These are phyloP conservation scores for Morone saxatilis DNA, from an alignment of 2,113 vertebrate genomes.

Conservation along the genomic window DNA sequence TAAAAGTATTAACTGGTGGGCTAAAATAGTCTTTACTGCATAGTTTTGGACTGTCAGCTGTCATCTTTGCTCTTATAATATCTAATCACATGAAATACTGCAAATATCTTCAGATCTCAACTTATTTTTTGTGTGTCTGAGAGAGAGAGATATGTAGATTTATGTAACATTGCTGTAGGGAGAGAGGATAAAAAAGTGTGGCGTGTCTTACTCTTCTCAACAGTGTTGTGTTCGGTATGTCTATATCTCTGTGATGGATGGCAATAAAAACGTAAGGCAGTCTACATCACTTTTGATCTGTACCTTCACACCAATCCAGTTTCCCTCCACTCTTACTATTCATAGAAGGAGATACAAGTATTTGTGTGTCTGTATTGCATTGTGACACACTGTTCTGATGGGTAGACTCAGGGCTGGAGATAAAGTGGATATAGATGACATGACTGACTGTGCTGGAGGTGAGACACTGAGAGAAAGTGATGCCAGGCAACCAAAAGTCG, in stretches of 20 bases:
- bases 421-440: slow-evolving; percentile 73
- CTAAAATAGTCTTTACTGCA: not conserved
- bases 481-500: slow-evolving; percentile 51
- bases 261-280: slow-evolving; percentile 55
- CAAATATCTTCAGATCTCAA: slow-evolving; percentile 28
- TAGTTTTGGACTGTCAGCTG: slow-evolving; percentile 24
- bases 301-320: slow-evolving; percentile 41
- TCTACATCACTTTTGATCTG: slow-evolving; percentile 69
- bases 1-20: not conserved
- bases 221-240: slow-evolving; percentile 28
- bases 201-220: slow-evolving; percentile 39
- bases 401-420: slow-evolving; percentile 61
- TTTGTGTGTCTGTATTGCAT: slow-evolving; percentile 29
- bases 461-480: slow-evolving; percentile 41
- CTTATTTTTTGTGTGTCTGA: slow-evolving; percentile 7
- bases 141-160: slow-evolving; percentile 3
- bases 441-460: slow-evolving; percentile 48
- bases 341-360: slow-evolving; percentile 37
- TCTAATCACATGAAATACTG: slow-evolving; percentile 20
- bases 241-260: slow-evolving; percentile 64
- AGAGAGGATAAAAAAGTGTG: slow-evolving; percentile 26
- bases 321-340: slow-evolving; percentile 25
- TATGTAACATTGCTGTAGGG: not conserved
- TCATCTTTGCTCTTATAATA: slow-evolving; percentile 22
- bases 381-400: slow-evolving; percentile 62